Base-by-base conservation (phyloP, 2,113 vertebrate species). In the Sula dactylatra region DNA sequence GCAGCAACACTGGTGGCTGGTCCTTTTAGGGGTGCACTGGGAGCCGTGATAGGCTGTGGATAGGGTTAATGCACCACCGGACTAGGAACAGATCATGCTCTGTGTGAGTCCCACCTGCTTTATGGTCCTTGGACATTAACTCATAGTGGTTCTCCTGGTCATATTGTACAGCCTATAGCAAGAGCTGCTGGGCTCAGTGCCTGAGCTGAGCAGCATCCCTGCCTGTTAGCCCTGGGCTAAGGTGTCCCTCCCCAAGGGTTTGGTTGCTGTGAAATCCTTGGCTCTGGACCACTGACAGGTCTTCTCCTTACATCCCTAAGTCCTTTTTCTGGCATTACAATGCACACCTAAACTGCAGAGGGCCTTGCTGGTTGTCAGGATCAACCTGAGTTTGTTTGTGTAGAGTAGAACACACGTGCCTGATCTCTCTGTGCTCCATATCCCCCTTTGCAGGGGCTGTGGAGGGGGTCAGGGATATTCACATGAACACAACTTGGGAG, bases 101-200 rank as follows among this genome's bases (percentile, higher is more conserved):
- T 38, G 27, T 18, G 22, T 7, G 62, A 83, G 64, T 66, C 36
- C 13, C 34, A 34, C 16, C 11, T 62, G 34, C 50, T 45, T 16
- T 32, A 17, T 45, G 27, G 12, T 50, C 59, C 42, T 40, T 15
- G 31, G n/a, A 6, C 58, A 44, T 2, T 47, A 24, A 47, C 40
- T 25, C 1, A 0, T 18, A 13, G 34, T 5, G 16, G 34, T 49
- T 1, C 1, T 61, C 7, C 5, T 6, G 24, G 31, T 40, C 16
- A 4, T 26, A 24, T 16, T 0, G 1, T 4, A 16, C 25, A n/a
- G 7, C 15, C 36, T 47, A 25, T 0, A 38, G 47, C 21, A 76
- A 52, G n/a, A 77, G 65, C 47, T 52, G 21, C 8, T 25, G n/a
- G 40, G 21, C 52, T 86, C 15, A 14, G 0, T 10, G 36, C 42